Evolutionary conservation across 1,140 invertebrate species (phyloP).

Genomic region (Brachionus rubens): DNA sequence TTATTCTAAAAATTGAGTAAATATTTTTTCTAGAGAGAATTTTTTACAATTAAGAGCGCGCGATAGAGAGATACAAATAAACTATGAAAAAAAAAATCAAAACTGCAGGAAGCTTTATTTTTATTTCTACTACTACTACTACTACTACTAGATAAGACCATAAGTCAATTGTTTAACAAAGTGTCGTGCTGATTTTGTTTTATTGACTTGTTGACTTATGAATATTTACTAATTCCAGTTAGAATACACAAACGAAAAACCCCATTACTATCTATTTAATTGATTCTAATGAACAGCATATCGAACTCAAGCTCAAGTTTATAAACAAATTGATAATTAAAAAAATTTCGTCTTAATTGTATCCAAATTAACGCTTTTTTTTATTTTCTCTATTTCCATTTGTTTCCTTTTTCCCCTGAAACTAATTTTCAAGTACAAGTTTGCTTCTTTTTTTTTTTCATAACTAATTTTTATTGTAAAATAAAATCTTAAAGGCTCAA

Average conservation of each 20-base stretch:
- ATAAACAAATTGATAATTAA: conserved; percentile 37
- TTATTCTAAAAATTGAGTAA: conserved; percentile 7
- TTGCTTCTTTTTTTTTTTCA: too few relatives aligned
- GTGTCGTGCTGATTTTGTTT: conserved; percentile 44
- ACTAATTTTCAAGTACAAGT: too few relatives aligned
- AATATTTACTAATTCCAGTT: background rate
- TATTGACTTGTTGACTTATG: conserved; percentile 44
- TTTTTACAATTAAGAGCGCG: background rate
- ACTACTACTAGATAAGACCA: conserved; percentile 11
- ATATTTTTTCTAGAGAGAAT: background rate
- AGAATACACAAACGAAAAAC: background rate
- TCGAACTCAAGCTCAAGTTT: conserved; percentile 2
- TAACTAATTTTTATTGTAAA: background rate
- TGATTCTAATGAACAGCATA: conserved; percentile 36
- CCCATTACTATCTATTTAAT: background rate
- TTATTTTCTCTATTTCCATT: background rate
- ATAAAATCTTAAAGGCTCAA: background rate
- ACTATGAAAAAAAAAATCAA: background rate
- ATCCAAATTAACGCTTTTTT: conserved; percentile 27
- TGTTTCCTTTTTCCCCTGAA: background rate
- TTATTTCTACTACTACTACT: background rate
- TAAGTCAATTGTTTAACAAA: conserved; percentile 40
- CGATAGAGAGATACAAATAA: conserved; percentile 8
- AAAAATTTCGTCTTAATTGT: conserved; percentile 33
- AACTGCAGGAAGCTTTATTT: conserved; percentile 22